Percentiles rank a stretch among this genome's conserved stretches.
phyloP scores from a whole-genome alignment of 1,140 invertebrate species.

The Ridgeia piscesae region DNA sequence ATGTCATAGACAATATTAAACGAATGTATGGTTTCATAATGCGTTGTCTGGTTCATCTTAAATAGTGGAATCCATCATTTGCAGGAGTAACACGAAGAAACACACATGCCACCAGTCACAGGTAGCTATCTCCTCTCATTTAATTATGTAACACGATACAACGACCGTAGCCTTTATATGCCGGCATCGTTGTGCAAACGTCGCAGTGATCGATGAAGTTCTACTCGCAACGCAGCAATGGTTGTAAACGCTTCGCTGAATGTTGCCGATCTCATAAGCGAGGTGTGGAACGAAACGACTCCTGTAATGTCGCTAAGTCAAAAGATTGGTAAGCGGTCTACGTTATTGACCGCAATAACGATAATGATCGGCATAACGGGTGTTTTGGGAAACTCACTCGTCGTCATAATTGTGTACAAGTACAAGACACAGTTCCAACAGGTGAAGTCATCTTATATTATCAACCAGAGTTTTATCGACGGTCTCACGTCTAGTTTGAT shows the following conservation, averaged over 20 bases:
- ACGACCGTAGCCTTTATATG: background rate
- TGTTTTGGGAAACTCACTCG: conserved; percentile 22
- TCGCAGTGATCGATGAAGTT: background rate
- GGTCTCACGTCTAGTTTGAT: conserved; percentile 19
- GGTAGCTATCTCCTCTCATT: too few species aligned
- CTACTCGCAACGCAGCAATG: background rate
- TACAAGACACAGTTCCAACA: conserved; percentile 20
- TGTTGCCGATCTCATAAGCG: background rate
- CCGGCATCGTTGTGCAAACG: background rate
- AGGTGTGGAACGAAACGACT: background rate
- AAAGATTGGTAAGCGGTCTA: background rate
- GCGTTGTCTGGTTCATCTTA: too few species aligned
- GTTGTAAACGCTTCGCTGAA: background rate
- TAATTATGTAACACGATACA: background rate
- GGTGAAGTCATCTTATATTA: conserved; percentile 15
- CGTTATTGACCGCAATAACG: background rate
- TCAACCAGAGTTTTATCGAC: conserved; percentile 27
- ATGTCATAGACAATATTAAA: too few species aligned
- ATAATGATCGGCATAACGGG: conserved; percentile 19
- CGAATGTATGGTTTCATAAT: too few species aligned
- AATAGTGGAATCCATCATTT: too few species aligned
- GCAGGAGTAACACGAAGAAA: too few species aligned
- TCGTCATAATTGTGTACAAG: conserved; percentile 25
- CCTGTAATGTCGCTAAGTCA: background rate
- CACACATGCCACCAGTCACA: too few species aligned